Base-by-base conservation (phyloP, 2,888 invertebrate genomes). In the Dasypogon diadema region DNA sequence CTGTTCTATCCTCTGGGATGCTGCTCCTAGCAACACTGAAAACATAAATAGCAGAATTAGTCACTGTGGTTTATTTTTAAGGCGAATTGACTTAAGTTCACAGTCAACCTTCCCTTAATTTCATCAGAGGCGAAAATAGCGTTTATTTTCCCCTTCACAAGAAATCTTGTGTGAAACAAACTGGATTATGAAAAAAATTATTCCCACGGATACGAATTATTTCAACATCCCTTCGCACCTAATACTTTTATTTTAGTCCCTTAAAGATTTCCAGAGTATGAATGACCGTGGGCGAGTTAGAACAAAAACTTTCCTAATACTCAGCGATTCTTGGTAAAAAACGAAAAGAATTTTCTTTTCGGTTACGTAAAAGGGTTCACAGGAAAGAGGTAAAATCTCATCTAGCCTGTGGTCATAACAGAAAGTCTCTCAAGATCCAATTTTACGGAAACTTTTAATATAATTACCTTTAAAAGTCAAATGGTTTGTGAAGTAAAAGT, bases 1-100 rank as follows among this genome's bases (percentile, higher is more conserved):
- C 81, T 92, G 92, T 86, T 97, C 97, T 48, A 96, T 91, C 74
- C 98, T 89, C 87, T 99, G 96, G 0, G 98, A 98, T 4, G 98
- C 97, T 81, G 97, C 89, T 56, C 98, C 97, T 63, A 99, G 89
- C 76, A 99, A 89, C 88, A 93, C 98, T 96, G 84, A 4, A 83
- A 84, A 79, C 34, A 21, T 37, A 22, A 10, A 21, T 42, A 30
- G 22, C 8, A 14, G 6, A 30, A 30, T 3, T 30, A 5, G 30
- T 5, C 30, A 5, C 30, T n/a, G n/a, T n/a, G 8, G 8, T 30
- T 30, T 30, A 30, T 30, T 30, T n/a, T n/a, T n/a, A n/a, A n/a
- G n/a, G n/a, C n/a, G 30, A 30, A 30, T 2, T 18, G 14, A 16
- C 63, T 42, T 21, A 21, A 65, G 22, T 75, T 18, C 14, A 46